Evolutionary conservation across 1,140 invertebrate species (phyloP).

Genomic region (Nautilus pompilius): DNA sequence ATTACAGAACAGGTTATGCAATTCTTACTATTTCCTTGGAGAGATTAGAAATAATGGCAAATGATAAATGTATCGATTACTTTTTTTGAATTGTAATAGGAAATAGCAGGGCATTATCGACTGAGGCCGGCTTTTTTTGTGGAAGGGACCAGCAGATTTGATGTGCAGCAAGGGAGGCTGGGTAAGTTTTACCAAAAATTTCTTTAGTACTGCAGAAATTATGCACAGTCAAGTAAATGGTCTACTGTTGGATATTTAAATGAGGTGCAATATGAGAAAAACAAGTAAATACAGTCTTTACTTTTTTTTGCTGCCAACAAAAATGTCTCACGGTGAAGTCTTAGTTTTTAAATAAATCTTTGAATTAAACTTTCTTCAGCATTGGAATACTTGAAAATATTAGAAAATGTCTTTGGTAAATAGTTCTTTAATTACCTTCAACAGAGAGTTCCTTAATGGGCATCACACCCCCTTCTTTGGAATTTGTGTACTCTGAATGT

Average conservation of each 20-base stretch:
- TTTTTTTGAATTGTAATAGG: too few relatives aligned
- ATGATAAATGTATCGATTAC: too few relatives aligned
- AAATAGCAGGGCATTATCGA: conserved; percentile 31
- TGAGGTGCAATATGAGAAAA: not conserved
- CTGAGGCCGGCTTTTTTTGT: conserved; percentile 42
- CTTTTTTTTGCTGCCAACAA: not conserved
- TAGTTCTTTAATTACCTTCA: too few relatives aligned
- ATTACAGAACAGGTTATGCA: too few relatives aligned
- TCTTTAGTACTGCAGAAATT: not conserved
- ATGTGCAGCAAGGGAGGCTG: conserved; percentile 67
- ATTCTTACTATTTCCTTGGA: too few relatives aligned
- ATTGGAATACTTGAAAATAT: too few relatives aligned
- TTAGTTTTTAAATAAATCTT: not conserved
- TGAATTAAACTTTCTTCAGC: too few relatives aligned
- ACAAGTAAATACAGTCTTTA: not conserved
- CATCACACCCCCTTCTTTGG: not conserved
- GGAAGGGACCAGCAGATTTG: conserved; percentile 56
- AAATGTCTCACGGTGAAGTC: not conserved
- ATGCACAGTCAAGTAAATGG: not conserved
- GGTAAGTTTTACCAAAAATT: conserved; percentile 39
- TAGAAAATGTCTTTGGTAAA: too few relatives aligned
- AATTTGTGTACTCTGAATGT: not conserved
- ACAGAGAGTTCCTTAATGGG: too few relatives aligned
- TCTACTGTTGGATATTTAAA: not conserved
- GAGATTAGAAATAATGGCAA: too few relatives aligned